These are phyloP conservation scores for Rhabditoides inermis DNA, from an alignment of 2,888 invertebrate genomes.

Conservation along the genomic window DNA sequence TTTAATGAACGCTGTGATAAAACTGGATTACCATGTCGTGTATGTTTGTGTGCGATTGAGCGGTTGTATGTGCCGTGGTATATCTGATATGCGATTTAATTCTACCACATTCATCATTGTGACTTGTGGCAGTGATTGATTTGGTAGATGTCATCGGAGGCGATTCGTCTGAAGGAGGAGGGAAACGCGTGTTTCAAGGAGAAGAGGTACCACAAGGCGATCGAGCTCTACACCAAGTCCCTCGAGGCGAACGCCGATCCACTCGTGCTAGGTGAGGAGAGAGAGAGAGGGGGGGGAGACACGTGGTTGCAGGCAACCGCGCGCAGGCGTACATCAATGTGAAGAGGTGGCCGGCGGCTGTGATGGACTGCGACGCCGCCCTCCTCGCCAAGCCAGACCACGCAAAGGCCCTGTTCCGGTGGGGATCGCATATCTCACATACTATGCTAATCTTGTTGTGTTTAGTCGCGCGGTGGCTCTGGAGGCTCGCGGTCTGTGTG, in stretches of 20 bases:
- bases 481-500: slow-evolving; percentile 14
- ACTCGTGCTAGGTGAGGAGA: slow-evolving; percentile 20
- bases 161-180: slow-evolving; percentile 12
- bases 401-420: slow-evolving; percentile 48
- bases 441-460: neutral
- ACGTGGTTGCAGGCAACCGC: slow-evolving; percentile 70
- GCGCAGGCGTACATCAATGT: slow-evolving; percentile 72
- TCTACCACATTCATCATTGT: too few species aligned
- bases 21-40: too few species aligned
- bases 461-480: slow-evolving; percentile 23
- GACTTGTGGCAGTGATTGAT: too few species aligned
- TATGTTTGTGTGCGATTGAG: too few species aligned
- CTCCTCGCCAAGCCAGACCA: slow-evolving; percentile 34
- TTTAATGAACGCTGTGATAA: too few species aligned
- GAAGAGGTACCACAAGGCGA: slow-evolving; percentile 68
- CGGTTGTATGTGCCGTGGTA: too few species aligned
- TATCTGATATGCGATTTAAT: too few species aligned
- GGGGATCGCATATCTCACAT: slow-evolving; percentile 13
- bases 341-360: slow-evolving; percentile 60
- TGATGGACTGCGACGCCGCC: slow-evolving; percentile 43
- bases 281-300: slow-evolving; percentile 53
- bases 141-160: too few species aligned
- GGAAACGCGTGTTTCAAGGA: slow-evolving; percentile 72
- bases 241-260: slow-evolving; percentile 67
- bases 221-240: slow-evolving; percentile 71